Evolutionary conservation across 1,140 invertebrate genomes (phyloP).

Genomic region (Helicoverpa zea): DNA sequence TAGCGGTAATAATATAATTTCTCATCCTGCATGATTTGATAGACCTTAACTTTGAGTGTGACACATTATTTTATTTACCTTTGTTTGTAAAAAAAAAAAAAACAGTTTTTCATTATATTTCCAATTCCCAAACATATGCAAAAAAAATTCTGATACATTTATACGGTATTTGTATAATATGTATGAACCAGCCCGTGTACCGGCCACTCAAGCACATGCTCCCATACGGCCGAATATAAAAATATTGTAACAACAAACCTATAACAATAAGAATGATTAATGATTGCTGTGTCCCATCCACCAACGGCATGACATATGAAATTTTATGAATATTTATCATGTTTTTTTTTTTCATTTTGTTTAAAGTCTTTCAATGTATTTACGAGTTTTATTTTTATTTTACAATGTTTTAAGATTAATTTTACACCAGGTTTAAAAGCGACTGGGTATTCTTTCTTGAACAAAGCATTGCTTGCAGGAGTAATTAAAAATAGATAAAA

Average conservation of each 20-base stretch:
- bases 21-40: no score
- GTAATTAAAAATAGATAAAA: conserved; percentile 2
- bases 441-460: background rate
- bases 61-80: no score
- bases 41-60: no score
- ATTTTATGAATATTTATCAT: conserved; percentile 66
- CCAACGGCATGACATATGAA: conserved; percentile 60
- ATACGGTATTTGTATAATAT: background rate
- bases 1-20: no score
- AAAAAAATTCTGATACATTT: no score
- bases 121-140: no score
- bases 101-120: no score
- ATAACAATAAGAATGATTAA: conserved; percentile 66
- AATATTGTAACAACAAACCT: conserved; percentile 49
- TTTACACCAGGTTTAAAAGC: no score
- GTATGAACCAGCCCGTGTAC: background rate
- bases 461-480: background rate
- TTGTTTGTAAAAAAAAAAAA: no score
- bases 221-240: conserved; percentile 30
- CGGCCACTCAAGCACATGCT: conserved; percentile 13
- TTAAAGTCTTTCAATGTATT: conserved; percentile 29
- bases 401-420: background rate
- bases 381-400: conserved; percentile 14
- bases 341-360: conserved; percentile 40
- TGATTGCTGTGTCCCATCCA: conserved; percentile 54